A percentile compares a stretch with the other conserved stretches of the same genome.
These are phyloP conservation scores for Aphaenogaster floridana DNA, from an alignment of 1,140 invertebrate genomes.

Conservation along the genomic window DNA sequence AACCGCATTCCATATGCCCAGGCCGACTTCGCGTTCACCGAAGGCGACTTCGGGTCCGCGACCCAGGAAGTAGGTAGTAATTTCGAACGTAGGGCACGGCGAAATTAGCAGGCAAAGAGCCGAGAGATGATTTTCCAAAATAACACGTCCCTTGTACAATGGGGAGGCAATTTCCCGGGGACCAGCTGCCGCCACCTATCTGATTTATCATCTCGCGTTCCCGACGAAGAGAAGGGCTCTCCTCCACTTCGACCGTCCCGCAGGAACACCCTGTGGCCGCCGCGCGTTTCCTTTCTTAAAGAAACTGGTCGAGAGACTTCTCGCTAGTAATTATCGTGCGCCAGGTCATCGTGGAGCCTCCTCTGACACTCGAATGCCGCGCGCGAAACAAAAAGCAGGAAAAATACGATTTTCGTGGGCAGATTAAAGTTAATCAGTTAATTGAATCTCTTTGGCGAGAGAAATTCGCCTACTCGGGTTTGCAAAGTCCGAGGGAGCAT, in stretches of 20 bases:
- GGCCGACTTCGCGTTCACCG: constrained; percentile 47
- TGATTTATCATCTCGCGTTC: constrained; percentile 82
- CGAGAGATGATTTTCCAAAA: constrained; percentile 85
- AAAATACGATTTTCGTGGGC: constrained; percentile 62
- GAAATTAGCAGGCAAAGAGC: constrained; percentile 84
- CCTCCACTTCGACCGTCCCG: not conserved
- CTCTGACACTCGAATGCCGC: constrained; percentile 49
- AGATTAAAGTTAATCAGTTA: constrained; percentile 64
- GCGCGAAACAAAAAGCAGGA: constrained; percentile 55
- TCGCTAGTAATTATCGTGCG: constrained; percentile 60
- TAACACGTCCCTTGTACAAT: constrained; percentile 80
- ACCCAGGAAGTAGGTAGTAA: constrained; percentile 82
- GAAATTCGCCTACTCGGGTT: constrained; percentile 45
- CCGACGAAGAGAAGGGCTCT: constrained; percentile 27
- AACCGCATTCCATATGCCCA: constrained; percentile 78
- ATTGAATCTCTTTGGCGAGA: constrained; percentile 58
- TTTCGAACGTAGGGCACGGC: constrained; percentile 76
- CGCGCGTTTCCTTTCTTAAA: constrained; percentile 32
- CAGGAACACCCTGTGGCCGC: constrained; percentile 28
- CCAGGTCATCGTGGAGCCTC: constrained; percentile 51
- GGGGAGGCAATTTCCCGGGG: constrained; percentile 80
- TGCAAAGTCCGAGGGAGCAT: constrained; percentile 4
- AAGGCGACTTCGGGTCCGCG: constrained; percentile 63
- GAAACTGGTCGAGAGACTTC: constrained; percentile 55
- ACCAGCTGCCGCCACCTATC: constrained; percentile 84